Evolutionary conservation across 2,113 vertebrate species (phyloP).

Genomic region (Scomber japonicus): DNA sequence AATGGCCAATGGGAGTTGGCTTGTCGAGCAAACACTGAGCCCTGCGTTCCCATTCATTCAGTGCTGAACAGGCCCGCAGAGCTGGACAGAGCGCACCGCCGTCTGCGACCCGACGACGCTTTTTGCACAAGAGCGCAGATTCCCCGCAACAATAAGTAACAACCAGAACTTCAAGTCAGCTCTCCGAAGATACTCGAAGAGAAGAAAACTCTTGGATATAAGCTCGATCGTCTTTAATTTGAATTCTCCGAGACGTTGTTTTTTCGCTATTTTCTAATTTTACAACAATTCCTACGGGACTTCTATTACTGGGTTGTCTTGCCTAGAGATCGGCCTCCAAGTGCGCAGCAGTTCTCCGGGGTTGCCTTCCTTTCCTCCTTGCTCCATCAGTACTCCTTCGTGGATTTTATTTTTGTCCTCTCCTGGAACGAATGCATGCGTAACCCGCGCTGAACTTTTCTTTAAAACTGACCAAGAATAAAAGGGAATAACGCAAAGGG

Average conservation of each 20-base stretch:
- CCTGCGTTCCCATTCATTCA: conserved; percentile 85
- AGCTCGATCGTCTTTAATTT: neutral
- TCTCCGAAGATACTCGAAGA: neutral
- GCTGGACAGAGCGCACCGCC: conserved; percentile 54
- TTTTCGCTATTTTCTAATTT: neutral
- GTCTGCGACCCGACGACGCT: conserved; percentile 42
- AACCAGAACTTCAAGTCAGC: neutral
- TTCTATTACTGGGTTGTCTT: conserved; percentile 39
- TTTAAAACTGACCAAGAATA: neutral
- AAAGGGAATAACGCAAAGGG: conserved; percentile 67
- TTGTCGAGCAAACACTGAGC: conserved; percentile 82
- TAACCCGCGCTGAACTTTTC: conserved; percentile 38
- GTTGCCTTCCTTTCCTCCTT: conserved; percentile 1
- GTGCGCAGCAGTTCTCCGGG: conserved; percentile 60
- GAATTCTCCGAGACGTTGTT: neutral
- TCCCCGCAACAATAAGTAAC: conserved; percentile 34
- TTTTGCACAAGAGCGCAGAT: conserved; percentile 50
- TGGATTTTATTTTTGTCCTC: conserved; percentile 75
- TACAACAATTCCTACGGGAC: conserved; percentile 43
- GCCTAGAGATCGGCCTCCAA: conserved; percentile 53
- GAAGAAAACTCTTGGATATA: conserved; percentile 62
- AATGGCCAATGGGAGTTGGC: conserved; percentile 84
- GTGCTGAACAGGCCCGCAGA: conserved; percentile 72
- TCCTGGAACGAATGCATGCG: conserved; percentile 57
- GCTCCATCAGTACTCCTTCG: conserved; percentile 45